These are phyloP conservation scores for Typhlichthys eigenmanni DNA, from an alignment of 2,797 vertebrate species.

Conservation along the genomic window DNA sequence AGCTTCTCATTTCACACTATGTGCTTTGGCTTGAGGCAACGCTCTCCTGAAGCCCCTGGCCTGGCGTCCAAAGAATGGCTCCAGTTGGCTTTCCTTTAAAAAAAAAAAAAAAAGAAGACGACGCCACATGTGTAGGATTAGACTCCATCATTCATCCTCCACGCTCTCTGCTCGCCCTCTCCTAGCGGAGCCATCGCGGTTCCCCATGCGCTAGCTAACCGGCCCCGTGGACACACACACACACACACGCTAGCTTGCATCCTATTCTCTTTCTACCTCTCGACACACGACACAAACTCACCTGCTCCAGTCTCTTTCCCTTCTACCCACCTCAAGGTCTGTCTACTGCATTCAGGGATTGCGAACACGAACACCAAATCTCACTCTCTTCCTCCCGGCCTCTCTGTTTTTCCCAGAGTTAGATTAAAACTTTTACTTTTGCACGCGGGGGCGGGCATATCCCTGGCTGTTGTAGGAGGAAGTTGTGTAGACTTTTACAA, in stretches of 20 bases:
- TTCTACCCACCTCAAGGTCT: constrained; percentile 19
- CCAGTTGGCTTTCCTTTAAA: constrained; percentile 82
- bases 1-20: constrained; percentile 88
- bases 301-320: constrained; percentile 43
- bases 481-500: constrained; percentile 56
- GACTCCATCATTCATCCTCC: constrained; percentile 81
- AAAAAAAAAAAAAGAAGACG: constrained; percentile 49
- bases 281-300: constrained; percentile 44
- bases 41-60: constrained; percentile 84
- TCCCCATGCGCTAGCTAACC: constrained; percentile 46
- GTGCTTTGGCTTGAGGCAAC: constrained; percentile 83
- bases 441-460: constrained; percentile 46
- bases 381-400: constrained; percentile 29
- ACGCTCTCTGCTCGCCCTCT: constrained; percentile 77
- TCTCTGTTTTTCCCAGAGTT: constrained; percentile 33
- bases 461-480: constrained; percentile 53
- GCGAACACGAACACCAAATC: constrained; percentile 25
- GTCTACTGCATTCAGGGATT: constrained; percentile 34
- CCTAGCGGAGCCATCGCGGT: constrained; percentile 65
- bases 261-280: constrained; percentile 11
- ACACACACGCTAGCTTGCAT: constrained; percentile 7
- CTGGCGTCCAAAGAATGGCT: constrained; percentile 81
- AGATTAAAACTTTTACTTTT: constrained; percentile 60
- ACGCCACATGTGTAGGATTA: constrained; percentile 85
- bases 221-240: constrained; percentile 55